phyloP scores from a whole-genome alignment of 2,797 vertebrate species.

The Meda fulgida region DNA sequence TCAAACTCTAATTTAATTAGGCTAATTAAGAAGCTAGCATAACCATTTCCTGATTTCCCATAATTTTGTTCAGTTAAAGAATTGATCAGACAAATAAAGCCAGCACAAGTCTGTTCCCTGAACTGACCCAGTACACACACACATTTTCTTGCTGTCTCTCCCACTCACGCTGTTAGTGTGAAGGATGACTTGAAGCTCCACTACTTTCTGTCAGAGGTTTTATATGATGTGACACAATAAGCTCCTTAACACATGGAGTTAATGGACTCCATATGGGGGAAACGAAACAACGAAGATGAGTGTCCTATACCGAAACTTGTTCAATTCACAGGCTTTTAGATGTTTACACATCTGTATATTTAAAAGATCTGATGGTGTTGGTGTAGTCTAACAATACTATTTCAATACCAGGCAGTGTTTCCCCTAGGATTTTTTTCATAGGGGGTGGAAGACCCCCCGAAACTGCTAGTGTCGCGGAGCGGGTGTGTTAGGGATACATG shows the following conservation, averaged over 20 bases:
- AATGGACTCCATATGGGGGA: conserved; percentile 39
- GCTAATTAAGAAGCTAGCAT: conserved; percentile 78
- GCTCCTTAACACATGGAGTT: conserved; percentile 44
- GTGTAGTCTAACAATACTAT: not conserved
- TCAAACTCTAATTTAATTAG: conserved; percentile 74
- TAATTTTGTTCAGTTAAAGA: conserved; percentile 71
- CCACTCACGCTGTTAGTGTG: conserved; percentile 30
- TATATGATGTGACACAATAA: conserved; percentile 46
- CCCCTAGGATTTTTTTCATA: no score
- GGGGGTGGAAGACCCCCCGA: no score
- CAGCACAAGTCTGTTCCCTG: not conserved
- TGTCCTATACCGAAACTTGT: not conserved
- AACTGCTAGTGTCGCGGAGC: no score
- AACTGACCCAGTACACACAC: conserved; percentile 32
- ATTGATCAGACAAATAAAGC: conserved; percentile 43
- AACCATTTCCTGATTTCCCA: conserved; percentile 76
- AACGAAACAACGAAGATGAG: not conserved
- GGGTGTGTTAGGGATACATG: no score
- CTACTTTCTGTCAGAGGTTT: conserved; percentile 40
- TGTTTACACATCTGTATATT: not conserved
- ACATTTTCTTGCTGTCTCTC: conserved; percentile 17
- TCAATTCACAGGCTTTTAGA: not conserved
- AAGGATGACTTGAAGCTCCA: conserved; percentile 38
- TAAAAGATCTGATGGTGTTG: not conserved
- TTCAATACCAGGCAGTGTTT: no score